Evolutionary conservation across 2,888 invertebrate species (phyloP).

Genomic region (Sinelater perroti): DNA sequence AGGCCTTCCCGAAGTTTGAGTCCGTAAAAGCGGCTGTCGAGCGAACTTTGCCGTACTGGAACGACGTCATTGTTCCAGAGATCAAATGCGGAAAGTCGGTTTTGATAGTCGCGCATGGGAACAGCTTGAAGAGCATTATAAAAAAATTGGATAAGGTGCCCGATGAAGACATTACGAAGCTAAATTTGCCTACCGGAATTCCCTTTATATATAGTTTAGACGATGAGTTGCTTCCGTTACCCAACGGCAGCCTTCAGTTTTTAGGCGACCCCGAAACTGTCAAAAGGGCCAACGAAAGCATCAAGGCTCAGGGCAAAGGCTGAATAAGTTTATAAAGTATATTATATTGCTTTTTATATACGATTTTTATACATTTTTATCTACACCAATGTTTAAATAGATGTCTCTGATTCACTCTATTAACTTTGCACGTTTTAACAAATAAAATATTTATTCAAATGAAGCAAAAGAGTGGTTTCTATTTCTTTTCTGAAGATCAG

Average conservation of each 20-base stretch:
- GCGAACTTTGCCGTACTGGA: constrained; percentile 87
- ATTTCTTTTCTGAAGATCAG: no score
- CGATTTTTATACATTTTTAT: no score
- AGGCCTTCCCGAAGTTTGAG: constrained; percentile 83
- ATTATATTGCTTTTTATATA: no score
- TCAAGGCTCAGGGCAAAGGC: constrained; percentile 70
- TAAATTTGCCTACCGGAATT: constrained; percentile 72
- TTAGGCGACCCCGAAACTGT: constrained; percentile 71
- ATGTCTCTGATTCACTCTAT: no score
- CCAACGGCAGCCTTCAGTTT: constrained; percentile 68
- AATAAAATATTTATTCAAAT: no score
- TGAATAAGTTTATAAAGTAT: no score
- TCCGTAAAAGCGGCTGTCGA: constrained; percentile 84
- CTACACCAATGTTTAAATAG: no score
- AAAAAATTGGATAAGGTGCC: constrained; percentile 79
- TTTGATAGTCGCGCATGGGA: constrained; percentile 87
- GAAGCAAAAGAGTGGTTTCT: no score
- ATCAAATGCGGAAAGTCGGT: constrained; percentile 81
- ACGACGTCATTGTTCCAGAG: constrained; percentile 80
- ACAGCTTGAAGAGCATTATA: constrained; percentile 84
- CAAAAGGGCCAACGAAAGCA: constrained; percentile 68
- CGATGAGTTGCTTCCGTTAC: constrained; percentile 65
- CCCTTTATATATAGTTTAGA: constrained; percentile 71
- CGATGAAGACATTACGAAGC: constrained; percentile 67
- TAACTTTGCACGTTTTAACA: no score